Base-by-base conservation (phyloP, 2,113 vertebrate genomes). In the Merops nubicus region DNA sequence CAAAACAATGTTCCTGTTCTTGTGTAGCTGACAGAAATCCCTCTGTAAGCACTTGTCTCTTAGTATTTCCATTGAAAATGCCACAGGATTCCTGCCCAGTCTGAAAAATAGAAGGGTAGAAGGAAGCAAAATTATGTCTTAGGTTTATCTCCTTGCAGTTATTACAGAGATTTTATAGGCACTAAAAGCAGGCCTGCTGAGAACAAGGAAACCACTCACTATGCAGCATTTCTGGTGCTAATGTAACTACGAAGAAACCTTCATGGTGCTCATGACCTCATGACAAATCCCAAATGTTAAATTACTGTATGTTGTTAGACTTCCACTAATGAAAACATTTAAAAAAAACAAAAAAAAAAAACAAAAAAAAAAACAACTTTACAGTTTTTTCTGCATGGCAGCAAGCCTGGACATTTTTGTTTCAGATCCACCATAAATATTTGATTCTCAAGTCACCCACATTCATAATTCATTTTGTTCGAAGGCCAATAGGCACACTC, bases 331-430 rank as follows among this genome's bases (percentile, higher is more conserved):
- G 85, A 97, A 94, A 92, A n/a, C n/a, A n/a, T n/a, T n/a, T n/a
- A n/a, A n/a, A n/a, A n/a, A n/a, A n/a, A 81, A 7, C 25, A 60
- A 25, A 84, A 77, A 82, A 70, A 54, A 81, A 95, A 83, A 80
- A 60, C 8, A 36, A 54, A 86, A 84, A 89, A 68, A 16, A 36
- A 67, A 34, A 59, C 18, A 15, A 53, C 50, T 94, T 97, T 89
- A 78, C 51, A 88, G 43, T 25, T 89, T 92, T 51, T 42, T 73
- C 75, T 82, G 57, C 18, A 59, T 98, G 97, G 97, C 98, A 98
- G 45, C 43, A 91, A 96, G 97, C 98, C 98, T 98, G 90, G 96
- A 97, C 88, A 95, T 98, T 98, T 98, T 97, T 98, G 98, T 97
- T 97, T 96, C 76, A 22, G 79, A 91, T 98, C 96, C 97, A 98